A percentile compares a stretch with the other conserved stretches of the same genome.
Conservation (phyloP, 92 coral and sea anemone species). For the Ricordea florida region DNA sequence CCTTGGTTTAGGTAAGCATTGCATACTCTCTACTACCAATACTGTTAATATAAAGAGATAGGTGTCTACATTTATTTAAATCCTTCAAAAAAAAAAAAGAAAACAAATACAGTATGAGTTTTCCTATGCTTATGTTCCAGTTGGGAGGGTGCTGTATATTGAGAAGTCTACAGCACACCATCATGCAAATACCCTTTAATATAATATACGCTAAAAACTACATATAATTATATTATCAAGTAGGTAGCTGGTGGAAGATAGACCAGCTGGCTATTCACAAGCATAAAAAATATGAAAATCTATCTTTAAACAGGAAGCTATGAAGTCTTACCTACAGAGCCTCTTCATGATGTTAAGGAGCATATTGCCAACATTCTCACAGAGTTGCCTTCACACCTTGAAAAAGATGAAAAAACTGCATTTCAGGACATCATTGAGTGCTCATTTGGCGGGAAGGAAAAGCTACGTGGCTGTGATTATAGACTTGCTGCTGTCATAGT, state of each 20-base stretch:
- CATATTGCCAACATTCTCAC: conserved; percentile 44
- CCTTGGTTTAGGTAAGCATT: conserved; percentile 17
- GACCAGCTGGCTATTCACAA: neutral
- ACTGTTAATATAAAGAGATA: neutral
- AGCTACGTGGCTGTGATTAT: conserved; percentile 46
- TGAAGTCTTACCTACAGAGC: too few species aligned
- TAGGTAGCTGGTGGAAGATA: neutral
- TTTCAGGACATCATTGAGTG: conserved; percentile 13
- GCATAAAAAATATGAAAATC: neutral
- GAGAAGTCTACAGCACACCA: neutral
- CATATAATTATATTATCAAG: too few species aligned
- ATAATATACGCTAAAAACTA: neutral
- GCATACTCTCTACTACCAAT: neutral
- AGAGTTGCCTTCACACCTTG: conserved; percentile 48
- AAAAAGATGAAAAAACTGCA: conserved; percentile 10
- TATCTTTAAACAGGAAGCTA: conserved; percentile 14
- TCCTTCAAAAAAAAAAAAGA: neutral
- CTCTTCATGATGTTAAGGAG: conserved; percentile 55
- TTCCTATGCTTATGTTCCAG: too few species aligned
- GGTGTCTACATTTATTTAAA: neutral
- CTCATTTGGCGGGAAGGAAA: conserved; percentile 58
- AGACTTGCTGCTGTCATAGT: conserved; percentile 40
- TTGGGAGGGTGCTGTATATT: too few species aligned
- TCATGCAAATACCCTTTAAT: neutral
- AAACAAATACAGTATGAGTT: neutral